A percentile compares a stretch with the other conserved stretches of the same genome.
phyloP scores from a whole-genome alignment of 2,113 vertebrate species.

The Mirza zaza region DNA sequence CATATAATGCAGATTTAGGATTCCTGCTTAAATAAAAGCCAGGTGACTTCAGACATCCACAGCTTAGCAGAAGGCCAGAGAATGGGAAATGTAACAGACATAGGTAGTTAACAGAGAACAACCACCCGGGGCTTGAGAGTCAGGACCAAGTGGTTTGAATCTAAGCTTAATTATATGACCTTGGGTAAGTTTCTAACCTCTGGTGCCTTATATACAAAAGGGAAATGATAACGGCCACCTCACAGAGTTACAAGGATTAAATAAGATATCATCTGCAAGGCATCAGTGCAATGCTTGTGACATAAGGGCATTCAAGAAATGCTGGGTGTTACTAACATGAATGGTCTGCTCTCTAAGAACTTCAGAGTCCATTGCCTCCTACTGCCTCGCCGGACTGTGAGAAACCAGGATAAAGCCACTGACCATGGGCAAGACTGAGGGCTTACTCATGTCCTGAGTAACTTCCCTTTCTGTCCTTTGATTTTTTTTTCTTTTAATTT shows the following conservation, averaged over 20 bases:
- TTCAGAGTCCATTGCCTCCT: rapidly evolving
- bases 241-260: not conserved
- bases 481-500: not conserved
- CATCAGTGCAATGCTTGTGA: not conserved
- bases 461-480: not conserved
- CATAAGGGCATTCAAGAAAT: not conserved
- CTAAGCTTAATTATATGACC: not conserved
- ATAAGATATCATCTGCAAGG: not conserved
- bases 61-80: not conserved
- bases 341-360: not conserved
- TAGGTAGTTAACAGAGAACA: not conserved
- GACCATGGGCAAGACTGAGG: not conserved
- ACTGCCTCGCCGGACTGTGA: not conserved
- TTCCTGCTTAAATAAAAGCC: not conserved
- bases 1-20: not conserved
- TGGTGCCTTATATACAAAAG: not conserved
- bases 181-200: too few relatives aligned
- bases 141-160: not conserved
- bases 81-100: not conserved
- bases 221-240: not conserved
- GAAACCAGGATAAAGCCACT: not conserved
- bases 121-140: not conserved
- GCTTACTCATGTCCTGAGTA: conserved; percentile 12
- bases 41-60: not conserved
- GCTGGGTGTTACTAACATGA: rapidly evolving